phyloP scores from a whole-genome alignment of 2,113 vertebrate species.

The cattle (Bos taurus) region ARS-UCD2.0 NC_037349.1:48030501-48031000 shows the following conservation, averaged over 20 bases:
- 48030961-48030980: not conserved
- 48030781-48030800: not conserved
- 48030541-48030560: not conserved
- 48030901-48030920: not conserved
- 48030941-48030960: not conserved
- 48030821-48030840: accelerated
- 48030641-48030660: not conserved
- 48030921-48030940: not conserved
- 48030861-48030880: not conserved
- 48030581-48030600: not conserved
- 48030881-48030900: too few relatives aligned
- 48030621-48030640: not conserved
- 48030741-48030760: not conserved
- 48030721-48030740: not conserved
- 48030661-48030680: not conserved
- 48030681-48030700: not conserved
- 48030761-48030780: not conserved
- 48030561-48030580: not conserved
- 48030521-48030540: not conserved
- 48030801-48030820: not conserved
- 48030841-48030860: not conserved
- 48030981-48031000: not conserved
- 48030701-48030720: not conserved
- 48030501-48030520: not conserved
- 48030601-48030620: not conserved